These are phyloP conservation scores for Riparia riparia DNA, from an alignment of 2,113 vertebrate genomes.

Conservation along the genomic window DNA sequence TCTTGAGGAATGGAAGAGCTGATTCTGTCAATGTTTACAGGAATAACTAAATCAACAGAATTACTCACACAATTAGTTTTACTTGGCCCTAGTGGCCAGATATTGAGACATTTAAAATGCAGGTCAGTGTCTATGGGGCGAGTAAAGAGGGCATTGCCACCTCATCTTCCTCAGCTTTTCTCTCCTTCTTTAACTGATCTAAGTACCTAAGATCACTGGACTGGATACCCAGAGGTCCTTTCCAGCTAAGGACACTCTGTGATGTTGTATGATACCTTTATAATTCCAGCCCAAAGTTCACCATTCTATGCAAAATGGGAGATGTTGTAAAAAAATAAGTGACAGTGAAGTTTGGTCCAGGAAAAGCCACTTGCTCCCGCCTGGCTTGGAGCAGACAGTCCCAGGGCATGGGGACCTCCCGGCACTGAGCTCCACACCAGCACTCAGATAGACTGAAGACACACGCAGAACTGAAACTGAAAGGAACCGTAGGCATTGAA, in stretches of 20 bases:
- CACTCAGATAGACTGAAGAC: background rate
- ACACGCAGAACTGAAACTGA: background rate
- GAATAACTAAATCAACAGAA: conserved; percentile 24
- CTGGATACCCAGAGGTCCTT: background rate
- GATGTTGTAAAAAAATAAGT: background rate
- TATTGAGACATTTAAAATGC: background rate
- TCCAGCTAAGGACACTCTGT: background rate
- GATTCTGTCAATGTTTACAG: conserved; percentile 36
- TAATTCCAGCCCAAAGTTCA: background rate
- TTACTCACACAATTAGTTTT: conserved; percentile 33
- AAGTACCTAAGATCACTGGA: background rate
- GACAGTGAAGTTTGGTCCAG: background rate
- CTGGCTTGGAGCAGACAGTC: background rate
- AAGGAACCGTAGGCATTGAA: fast-evolving
- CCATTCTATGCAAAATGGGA: background rate
- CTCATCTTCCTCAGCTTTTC: background rate
- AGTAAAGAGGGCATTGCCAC: background rate
- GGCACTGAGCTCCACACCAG: background rate
- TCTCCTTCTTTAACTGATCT: background rate
- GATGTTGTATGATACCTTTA: background rate
- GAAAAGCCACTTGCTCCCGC: background rate
- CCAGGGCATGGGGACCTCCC: background rate
- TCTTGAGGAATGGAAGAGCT: background rate
- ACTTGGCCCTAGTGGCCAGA: conserved; percentile 8
- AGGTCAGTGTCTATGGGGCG: background rate